phyloP scores from a whole-genome alignment of 2,888 invertebrate genomes.

The Zhengitettix transpicula region DNA sequence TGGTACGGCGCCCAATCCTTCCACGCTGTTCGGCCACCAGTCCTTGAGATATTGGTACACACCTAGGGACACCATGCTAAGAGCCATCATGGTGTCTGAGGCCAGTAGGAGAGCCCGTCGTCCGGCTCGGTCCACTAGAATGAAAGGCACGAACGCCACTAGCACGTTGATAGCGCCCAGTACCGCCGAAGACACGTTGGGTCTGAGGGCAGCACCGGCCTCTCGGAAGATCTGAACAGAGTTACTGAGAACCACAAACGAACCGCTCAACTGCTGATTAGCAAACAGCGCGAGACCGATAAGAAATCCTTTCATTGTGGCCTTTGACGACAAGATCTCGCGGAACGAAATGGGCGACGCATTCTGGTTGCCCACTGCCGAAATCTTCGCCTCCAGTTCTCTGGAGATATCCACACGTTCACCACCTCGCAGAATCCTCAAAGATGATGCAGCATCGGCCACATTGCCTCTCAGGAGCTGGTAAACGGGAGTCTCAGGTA shows the following conservation, averaged over 20 bases:
- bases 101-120: neutral
- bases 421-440: neutral
- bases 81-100: neutral
- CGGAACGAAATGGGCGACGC: neutral
- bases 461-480: conserved; percentile 35
- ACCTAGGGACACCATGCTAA: neutral
- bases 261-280: neutral
- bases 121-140: neutral
- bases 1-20: conserved; percentile 31
- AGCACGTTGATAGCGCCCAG: neutral
- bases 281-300: neutral
- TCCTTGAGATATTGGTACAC: neutral
- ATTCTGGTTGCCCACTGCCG: neutral
- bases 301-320: neutral
- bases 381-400: neutral
- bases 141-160: neutral
- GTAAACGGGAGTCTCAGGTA: conserved; percentile 43
- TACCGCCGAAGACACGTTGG: neutral
- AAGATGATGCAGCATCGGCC: conserved; percentile 33
- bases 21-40: conserved; percentile 14
- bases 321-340: neutral
- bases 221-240: neutral
- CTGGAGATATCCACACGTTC: neutral
- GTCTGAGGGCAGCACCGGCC: neutral
- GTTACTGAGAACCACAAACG: neutral